Evolutionary conservation across 2,888 invertebrate species (phyloP).

Genomic region (Epinotia demarniana): DNA sequence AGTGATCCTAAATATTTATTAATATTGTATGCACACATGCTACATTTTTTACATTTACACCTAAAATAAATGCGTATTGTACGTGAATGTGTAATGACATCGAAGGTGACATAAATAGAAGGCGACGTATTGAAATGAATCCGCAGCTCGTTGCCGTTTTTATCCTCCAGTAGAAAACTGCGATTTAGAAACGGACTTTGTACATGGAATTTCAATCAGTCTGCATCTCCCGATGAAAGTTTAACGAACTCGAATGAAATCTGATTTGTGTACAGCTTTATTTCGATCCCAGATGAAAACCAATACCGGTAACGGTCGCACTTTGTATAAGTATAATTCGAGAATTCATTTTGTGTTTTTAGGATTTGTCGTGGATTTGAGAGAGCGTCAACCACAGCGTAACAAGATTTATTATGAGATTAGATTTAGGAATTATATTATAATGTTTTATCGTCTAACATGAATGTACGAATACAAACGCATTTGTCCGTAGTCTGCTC

Average conservation of each 20-base stretch:
- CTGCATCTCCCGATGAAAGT: constrained; percentile 64
- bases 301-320: constrained; percentile 37
- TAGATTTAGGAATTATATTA: background rate
- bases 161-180: constrained; percentile 36
- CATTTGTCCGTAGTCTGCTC: too few species aligned
- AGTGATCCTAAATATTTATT: too few species aligned
- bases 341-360: background rate
- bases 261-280: constrained; percentile 66
- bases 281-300: constrained; percentile 47
- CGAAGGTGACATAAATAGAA: background rate
- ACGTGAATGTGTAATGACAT: background rate
- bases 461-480: background rate
- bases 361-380: background rate
- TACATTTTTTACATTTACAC: too few species aligned
- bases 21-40: too few species aligned
- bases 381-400: background rate
- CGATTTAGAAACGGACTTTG: constrained; percentile 53
- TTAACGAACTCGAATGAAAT: constrained; percentile 73
- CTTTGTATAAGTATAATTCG: constrained; percentile 28
- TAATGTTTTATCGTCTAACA: background rate
- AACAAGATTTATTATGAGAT: background rate
- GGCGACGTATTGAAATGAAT: constrained; percentile 8
- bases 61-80: background rate
- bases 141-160: constrained; percentile 27
- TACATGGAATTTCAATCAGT: constrained; percentile 63